A percentile compares a stretch with the other conserved stretches of the same genome.
phyloP scores from a whole-genome alignment of 2,888 invertebrate genomes.

The Mechanitis mazaeus region DNA sequence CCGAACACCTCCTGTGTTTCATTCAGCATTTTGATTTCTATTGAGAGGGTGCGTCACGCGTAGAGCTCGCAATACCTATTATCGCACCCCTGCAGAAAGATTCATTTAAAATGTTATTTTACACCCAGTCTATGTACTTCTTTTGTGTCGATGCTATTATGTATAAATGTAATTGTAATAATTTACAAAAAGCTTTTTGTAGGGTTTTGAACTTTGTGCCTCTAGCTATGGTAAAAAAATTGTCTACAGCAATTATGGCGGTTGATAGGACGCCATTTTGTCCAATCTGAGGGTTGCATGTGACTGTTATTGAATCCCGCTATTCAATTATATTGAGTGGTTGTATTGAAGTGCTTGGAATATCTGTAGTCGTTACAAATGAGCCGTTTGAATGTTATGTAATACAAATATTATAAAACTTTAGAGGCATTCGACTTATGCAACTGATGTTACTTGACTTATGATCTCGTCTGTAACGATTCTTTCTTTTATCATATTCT shows the following conservation, averaged over 20 bases:
- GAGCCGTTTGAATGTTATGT: neutral
- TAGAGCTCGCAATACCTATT: slow-evolving; percentile 64
- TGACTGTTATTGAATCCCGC: slow-evolving; percentile 57
- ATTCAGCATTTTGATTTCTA: slow-evolving; percentile 58
- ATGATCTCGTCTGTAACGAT: too few species aligned
- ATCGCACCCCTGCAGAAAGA: slow-evolving; percentile 69
- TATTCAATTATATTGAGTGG: slow-evolving; percentile 66
- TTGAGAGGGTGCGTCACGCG: slow-evolving; percentile 61
- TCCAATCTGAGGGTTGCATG: slow-evolving; percentile 39
- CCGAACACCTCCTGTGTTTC: slow-evolving; percentile 41
- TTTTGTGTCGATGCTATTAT: slow-evolving; percentile 52
- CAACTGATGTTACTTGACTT: neutral
- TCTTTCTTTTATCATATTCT: too few species aligned
- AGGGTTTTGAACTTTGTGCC: slow-evolving; percentile 44
- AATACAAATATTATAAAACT: neutral
- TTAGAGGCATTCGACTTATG: too few species aligned
- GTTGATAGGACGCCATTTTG: slow-evolving; percentile 60
- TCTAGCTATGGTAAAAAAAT: slow-evolving; percentile 29
- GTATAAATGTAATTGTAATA: slow-evolving; percentile 49
- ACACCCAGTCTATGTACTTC: slow-evolving; percentile 64
- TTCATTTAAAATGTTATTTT: slow-evolving; percentile 77
- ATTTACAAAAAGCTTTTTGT: slow-evolving; percentile 33
- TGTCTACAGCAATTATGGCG: slow-evolving; percentile 36
- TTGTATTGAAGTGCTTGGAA: slow-evolving; percentile 37
- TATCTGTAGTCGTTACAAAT: slow-evolving; percentile 1